phyloP scores from a whole-genome alignment of 2,113 vertebrate species.

The Eulacestoma nigropectus region DNA sequence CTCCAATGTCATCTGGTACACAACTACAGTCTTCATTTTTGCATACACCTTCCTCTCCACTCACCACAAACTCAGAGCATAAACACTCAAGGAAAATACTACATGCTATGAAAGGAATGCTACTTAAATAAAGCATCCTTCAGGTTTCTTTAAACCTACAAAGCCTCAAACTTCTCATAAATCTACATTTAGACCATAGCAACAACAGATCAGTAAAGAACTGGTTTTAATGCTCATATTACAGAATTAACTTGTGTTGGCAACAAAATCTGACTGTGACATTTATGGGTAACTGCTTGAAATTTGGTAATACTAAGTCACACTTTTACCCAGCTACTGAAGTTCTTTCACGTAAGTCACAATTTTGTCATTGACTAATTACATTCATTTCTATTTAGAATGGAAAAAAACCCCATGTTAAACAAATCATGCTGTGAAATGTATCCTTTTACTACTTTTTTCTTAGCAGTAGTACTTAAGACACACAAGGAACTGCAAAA shows the following conservation, averaged over 20 bases:
- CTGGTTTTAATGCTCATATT: neutral
- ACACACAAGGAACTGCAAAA: neutral
- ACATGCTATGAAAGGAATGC: neutral
- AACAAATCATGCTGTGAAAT: neutral
- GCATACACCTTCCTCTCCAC: neutral
- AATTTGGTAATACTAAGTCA: neutral
- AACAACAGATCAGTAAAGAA: neutral
- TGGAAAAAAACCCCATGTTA: neutral
- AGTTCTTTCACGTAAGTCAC: neutral
- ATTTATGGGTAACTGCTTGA: slow-evolving; percentile 27
- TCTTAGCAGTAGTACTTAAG: neutral
- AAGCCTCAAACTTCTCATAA: neutral
- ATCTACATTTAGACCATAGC: neutral
- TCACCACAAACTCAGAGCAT: neutral
- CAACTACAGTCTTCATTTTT: neutral
- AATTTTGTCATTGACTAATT: neutral
- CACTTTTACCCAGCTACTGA: neutral
- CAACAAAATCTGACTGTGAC: slow-evolving; percentile 21
- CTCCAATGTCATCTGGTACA: neutral
- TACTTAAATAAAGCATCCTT: neutral
- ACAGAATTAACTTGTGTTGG: neutral
- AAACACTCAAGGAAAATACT: neutral
- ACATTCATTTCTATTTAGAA: neutral
- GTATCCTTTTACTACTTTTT: neutral
- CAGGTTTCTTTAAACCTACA: neutral